phyloP scores from a whole-genome alignment of 2,888 invertebrate species.

The Leptura quadrifasciata region DNA sequence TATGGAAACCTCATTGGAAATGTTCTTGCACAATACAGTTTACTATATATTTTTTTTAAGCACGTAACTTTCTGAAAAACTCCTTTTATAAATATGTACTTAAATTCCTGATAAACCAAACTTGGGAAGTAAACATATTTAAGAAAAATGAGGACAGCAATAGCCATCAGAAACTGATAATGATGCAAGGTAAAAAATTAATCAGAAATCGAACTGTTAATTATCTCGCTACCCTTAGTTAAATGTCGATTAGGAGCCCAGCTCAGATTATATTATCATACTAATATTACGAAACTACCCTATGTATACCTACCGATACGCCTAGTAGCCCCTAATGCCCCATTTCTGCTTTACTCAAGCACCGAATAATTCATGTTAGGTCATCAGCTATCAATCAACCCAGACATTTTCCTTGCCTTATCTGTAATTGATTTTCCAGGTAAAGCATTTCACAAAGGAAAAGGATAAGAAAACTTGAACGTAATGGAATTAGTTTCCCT shows the following conservation, averaged over 20 bases:
- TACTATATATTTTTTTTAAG: no score
- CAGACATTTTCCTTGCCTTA: slow-evolving; percentile 51
- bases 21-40: no score
- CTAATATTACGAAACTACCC: background rate
- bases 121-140: no score
- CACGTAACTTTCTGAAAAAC: no score
- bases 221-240: background rate
- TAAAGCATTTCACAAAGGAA: slow-evolving; percentile 48
- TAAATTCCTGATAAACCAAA: no score
- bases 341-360: slow-evolving; percentile 15
- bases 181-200: background rate
- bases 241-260: background rate
- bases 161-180: no score
- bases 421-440: slow-evolving; percentile 55
- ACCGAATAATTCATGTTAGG: slow-evolving; percentile 47
- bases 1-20: no score
- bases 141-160: no score
- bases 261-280: background rate
- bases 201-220: background rate
- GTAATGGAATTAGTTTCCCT: slow-evolving; percentile 45
- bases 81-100: no score
- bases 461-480: slow-evolving; percentile 43
- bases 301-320: background rate
- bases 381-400: slow-evolving; percentile 54
- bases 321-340: slow-evolving; percentile 19